Percentiles rank a stretch among this genome's conserved stretches.
phyloP scores from a whole-genome alignment of 2,888 invertebrate species.

The Sisyra nigra region DNA sequence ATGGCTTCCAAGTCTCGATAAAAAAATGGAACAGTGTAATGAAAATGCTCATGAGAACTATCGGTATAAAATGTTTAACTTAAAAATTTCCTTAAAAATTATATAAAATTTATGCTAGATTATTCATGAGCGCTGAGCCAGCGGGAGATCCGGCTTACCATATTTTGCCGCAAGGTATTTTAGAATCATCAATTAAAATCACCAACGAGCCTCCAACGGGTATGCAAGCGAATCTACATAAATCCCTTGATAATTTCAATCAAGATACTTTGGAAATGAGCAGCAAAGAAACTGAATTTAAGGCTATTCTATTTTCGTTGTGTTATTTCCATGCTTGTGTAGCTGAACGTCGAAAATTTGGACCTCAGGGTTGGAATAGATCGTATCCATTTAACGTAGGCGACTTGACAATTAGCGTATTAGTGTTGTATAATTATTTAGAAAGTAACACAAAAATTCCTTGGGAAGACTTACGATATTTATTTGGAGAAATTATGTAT shows the following conservation, averaged over 20 bases:
- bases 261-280: conserved; percentile 89
- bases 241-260: conserved; percentile 79
- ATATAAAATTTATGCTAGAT: conserved; percentile 24
- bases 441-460: conserved; percentile 79
- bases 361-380: conserved; percentile 53
- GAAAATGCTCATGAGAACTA: conserved; percentile 47
- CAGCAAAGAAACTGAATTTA: conserved; percentile 85
- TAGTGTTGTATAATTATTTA: conserved; percentile 79
- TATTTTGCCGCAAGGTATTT: conserved; percentile 67
- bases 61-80: conserved; percentile 20
- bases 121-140: conserved; percentile 83
- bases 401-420: conserved; percentile 82
- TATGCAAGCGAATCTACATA: conserved; percentile 87
- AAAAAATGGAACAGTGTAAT: conserved; percentile 72
- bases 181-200: conserved; percentile 88
- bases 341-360: conserved; percentile 83
- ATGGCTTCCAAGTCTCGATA: conserved; percentile 80
- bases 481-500: conserved; percentile 96
- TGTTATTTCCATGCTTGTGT: conserved; percentile 94
- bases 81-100: neutral
- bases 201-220: conserved; percentile 93
- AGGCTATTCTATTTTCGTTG: conserved; percentile 71
- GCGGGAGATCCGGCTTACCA: conserved; percentile 47
- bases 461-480: conserved; percentile 86
- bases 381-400: conserved; percentile 67